A percentile compares a stretch with the other conserved stretches of the same genome.
Evolutionary conservation across 2,113 vertebrate genomes (phyloP).

Genomic region (Lepus europaeus): DNA sequence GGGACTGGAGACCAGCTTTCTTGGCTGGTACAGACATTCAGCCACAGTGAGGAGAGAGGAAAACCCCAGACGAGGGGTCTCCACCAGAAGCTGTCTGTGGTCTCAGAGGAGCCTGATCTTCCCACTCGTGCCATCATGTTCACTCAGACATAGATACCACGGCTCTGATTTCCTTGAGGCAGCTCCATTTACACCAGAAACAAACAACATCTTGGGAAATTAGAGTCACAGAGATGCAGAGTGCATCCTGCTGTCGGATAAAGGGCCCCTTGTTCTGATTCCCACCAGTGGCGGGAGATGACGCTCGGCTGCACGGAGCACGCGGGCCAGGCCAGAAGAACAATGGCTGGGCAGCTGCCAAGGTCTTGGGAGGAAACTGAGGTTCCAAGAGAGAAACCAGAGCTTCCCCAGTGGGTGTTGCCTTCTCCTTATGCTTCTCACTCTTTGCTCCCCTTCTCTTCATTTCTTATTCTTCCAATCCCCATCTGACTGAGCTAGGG

Average conservation of each 20-base stretch:
- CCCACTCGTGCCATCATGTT: neutral
- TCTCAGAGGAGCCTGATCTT: neutral
- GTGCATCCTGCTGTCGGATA: conserved; percentile 64
- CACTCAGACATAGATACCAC: conserved; percentile 31
- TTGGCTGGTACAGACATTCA: neutral
- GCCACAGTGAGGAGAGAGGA: neutral
- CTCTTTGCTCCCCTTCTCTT: neutral
- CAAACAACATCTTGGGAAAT: conserved; percentile 68
- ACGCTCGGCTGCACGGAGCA: conserved; percentile 48
- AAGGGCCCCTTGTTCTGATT: conserved; percentile 76
- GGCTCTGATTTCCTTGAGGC: conserved; percentile 22
- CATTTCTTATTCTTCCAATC: neutral
- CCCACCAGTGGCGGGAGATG: conserved; percentile 32
- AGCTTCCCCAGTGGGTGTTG: neutral
- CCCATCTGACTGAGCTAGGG: neutral
- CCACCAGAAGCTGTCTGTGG: neutral
- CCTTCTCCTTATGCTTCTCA: neutral
- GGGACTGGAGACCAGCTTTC: neutral
- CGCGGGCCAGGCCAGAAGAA: conserved; percentile 45
- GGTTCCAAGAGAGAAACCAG: conserved; percentile 50
- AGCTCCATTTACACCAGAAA: conserved; percentile 57
- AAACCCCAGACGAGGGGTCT: neutral
- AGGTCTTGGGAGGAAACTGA: conserved; percentile 38
- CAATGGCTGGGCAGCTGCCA: conserved; percentile 60
- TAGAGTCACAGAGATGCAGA: conserved; percentile 51